Conservation (phyloP, 2,888 invertebrate species). For the Calameuta filiformis region DNA sequence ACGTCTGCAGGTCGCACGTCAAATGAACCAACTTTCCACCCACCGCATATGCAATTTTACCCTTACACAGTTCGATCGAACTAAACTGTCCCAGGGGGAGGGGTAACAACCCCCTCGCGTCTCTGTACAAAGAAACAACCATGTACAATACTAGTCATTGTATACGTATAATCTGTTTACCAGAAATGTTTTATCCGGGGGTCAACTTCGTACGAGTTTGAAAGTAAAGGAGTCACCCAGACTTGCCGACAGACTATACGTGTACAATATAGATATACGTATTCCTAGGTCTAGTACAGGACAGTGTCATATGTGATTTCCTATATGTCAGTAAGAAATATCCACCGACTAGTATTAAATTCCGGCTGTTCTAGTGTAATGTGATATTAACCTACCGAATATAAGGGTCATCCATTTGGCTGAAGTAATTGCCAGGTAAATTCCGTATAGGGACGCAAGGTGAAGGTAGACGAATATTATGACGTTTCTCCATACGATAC, state of each 20-base stretch:
- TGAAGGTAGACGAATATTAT: conserved; percentile 82
- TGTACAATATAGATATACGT: neutral
- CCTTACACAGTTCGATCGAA: neutral
- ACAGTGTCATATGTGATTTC: neutral
- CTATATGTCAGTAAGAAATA: neutral
- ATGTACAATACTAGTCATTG: neutral
- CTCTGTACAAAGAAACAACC: neutral
- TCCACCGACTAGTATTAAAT: neutral
- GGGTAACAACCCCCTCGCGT: neutral
- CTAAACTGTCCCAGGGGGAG: no score
- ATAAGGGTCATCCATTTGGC: conserved; percentile 79
- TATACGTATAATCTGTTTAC: neutral
- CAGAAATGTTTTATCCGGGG: neutral
- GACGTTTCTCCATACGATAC: conserved; percentile 86
- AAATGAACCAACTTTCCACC: neutral
- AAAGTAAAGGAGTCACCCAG: neutral
- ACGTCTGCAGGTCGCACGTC: neutral
- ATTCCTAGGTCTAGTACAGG: no score
- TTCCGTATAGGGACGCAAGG: conserved; percentile 79
- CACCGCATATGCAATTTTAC: neutral
- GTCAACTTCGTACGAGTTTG: neutral
- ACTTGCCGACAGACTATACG: neutral
- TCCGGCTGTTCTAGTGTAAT: neutral
- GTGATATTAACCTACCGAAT: conserved; percentile 73
- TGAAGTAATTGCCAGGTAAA: conserved; percentile 78